A percentile compares a stretch with the other conserved stretches of the same genome.
These are phyloP conservation scores for Troides aeacus DNA, from an alignment of 2,888 invertebrate species.

Conservation along the genomic window DNA sequence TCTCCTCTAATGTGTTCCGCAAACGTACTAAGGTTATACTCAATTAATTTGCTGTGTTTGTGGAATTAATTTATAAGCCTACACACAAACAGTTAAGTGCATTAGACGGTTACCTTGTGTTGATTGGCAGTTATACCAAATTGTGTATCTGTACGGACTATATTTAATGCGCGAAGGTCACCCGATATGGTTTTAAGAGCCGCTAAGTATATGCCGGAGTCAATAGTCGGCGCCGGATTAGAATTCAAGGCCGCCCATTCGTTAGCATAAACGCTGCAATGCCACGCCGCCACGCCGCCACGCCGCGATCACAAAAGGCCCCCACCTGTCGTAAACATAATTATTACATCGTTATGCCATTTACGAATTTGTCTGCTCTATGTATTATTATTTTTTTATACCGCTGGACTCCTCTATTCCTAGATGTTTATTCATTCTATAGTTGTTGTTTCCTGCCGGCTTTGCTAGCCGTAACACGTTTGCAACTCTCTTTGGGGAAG, in stretches of 20 bases:
- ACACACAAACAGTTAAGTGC: not conserved
- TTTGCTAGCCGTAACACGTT: no score
- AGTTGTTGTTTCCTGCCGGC: no score
- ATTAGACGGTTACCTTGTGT: not conserved
- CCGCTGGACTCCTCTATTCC: not conserved
- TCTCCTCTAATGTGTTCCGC: no score
- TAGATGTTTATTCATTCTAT: no score
- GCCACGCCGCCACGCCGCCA: not conserved
- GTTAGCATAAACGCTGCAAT: slow-evolving; percentile 18
- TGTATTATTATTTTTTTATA: not conserved
- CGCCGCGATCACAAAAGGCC: slow-evolving; percentile 4
- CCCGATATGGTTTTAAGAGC: slow-evolving; percentile 5
- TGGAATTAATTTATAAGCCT: not conserved
- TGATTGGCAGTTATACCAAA: slow-evolving; percentile 8
- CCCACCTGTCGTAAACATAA: slow-evolving; percentile 12
- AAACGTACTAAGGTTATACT: no score
- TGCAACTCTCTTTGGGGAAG: no score
- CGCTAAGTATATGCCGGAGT: slow-evolving; percentile 1
- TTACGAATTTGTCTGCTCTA: not conserved
- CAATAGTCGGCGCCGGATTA: slow-evolving; percentile 18
- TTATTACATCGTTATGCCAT: not conserved
- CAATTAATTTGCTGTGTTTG: not conserved
- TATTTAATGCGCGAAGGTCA: slow-evolving; percentile 18
- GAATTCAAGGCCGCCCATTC: slow-evolving; percentile 20
- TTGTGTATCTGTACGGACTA: slow-evolving; percentile 8